Conservation (phyloP, 2,113 vertebrate species). For the Periophthalmus modestus region DNA sequence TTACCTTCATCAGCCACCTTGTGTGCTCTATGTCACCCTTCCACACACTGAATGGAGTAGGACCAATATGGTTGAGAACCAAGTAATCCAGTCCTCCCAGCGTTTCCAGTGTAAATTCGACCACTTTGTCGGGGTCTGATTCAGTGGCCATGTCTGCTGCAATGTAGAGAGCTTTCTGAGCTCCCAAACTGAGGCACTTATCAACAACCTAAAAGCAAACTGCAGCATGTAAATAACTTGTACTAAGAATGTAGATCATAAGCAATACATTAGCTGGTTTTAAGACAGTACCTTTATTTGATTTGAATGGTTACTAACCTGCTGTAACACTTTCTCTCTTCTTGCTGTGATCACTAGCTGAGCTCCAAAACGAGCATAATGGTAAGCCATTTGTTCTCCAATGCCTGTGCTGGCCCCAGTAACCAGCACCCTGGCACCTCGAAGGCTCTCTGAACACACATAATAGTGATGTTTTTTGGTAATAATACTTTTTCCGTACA, state of each 20-base stretch:
- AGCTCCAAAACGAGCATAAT: constrained; percentile 81
- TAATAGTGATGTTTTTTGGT: neutral
- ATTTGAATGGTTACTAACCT: constrained; percentile 69
- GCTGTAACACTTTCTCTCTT: constrained; percentile 77
- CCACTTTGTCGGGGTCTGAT: constrained; percentile 76
- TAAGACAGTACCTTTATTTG: neutral
- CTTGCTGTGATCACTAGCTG: constrained; percentile 85
- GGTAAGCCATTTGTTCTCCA: constrained; percentile 87
- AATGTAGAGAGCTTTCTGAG: constrained; percentile 79
- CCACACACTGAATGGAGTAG: constrained; percentile 76
- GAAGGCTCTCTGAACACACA: constrained; percentile 73
- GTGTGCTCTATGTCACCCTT: constrained; percentile 75
- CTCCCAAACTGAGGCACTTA: constrained; percentile 82
- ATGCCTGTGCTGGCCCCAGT: constrained; percentile 87
- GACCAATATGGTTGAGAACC: constrained; percentile 85
- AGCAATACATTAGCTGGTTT: too few species aligned
- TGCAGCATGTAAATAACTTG: neutral
- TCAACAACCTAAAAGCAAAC: constrained; percentile 77
- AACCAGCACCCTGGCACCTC: constrained; percentile 80
- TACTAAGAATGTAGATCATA: too few species aligned
- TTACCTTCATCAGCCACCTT: constrained; percentile 84
- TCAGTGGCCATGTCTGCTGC: constrained; percentile 83
- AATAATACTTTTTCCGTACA: neutral
- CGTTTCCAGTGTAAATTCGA: constrained; percentile 81
- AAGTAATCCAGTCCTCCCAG: constrained; percentile 87